Evolutionary conservation across 2,888 invertebrate genomes (phyloP).

Genomic region (Leptogaster cylindrica): DNA sequence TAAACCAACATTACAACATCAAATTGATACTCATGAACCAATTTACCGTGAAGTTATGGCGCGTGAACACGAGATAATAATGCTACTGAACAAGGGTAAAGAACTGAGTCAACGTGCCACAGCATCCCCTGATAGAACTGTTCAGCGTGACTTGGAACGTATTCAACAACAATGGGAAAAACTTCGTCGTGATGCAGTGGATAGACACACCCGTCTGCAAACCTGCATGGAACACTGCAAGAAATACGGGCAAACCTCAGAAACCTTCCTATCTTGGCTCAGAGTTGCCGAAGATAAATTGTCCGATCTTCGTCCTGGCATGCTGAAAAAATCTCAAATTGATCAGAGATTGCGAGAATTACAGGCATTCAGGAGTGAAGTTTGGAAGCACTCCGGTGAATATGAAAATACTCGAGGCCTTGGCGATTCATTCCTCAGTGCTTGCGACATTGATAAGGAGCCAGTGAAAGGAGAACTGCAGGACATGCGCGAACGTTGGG

Average conservation of each 20-base stretch:
- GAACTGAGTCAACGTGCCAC: conserved; percentile 66
- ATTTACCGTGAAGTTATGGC: conserved; percentile 87
- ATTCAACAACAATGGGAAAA: conserved; percentile 93
- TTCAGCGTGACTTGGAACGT: conserved; percentile 83
- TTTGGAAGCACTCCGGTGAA: conserved; percentile 91
- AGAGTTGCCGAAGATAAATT: conserved; percentile 85
- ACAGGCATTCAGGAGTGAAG: conserved; percentile 88
- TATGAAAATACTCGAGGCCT: conserved; percentile 86
- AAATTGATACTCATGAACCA: conserved; percentile 87
- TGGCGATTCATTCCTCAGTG: conserved; percentile 85
- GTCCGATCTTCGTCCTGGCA: conserved; percentile 76
- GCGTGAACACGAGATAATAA: conserved; percentile 91
- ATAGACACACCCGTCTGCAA: conserved; percentile 84
- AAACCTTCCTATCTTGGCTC: conserved; percentile 88
- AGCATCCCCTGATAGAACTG: conserved; percentile 66
- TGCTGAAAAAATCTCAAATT: conserved; percentile 83
- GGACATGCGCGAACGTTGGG: conserved; percentile 87
- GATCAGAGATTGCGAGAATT: conserved; percentile 88
- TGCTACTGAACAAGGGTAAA: conserved; percentile 89
- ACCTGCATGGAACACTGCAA: conserved; percentile 91
- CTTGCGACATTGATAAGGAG: conserved; percentile 91
- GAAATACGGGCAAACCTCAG: conserved; percentile 85
- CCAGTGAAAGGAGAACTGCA: conserved; percentile 82
- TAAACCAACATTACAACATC: conserved; percentile 79
- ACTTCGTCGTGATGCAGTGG: conserved; percentile 84